These are phyloP conservation scores for Lamprotornis superbus DNA, from an alignment of 2,113 vertebrate species.

Conservation along the genomic window DNA sequence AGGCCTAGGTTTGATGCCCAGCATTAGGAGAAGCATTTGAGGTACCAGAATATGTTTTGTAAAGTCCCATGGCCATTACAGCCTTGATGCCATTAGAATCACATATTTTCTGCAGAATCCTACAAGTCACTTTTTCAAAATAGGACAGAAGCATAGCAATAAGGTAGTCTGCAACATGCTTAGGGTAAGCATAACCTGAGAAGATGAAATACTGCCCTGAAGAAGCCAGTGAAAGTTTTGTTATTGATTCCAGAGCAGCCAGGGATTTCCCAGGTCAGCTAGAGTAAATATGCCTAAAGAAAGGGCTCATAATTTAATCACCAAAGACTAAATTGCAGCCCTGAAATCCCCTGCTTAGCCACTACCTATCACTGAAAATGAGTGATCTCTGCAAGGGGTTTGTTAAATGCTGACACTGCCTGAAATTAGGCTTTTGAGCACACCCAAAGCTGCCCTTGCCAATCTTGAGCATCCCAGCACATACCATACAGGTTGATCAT, in stretches of 20 bases:
- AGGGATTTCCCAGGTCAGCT: not conserved
- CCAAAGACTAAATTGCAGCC: not conserved
- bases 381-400: not conserved
- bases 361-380: not conserved
- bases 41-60: not conserved
- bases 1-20: not conserved
- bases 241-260: not conserved
- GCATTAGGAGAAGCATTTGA: not conserved
- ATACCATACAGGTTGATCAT: not conserved
- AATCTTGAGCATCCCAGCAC: not conserved
- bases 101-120: not conserved
- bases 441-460: not conserved
- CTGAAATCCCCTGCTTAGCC: not conserved
- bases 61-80: not conserved
- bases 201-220: not conserved
- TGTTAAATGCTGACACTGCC: not conserved
- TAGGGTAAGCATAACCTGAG: not conserved
- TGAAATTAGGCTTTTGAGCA: not conserved
- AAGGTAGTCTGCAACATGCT: not conserved
- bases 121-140: not conserved
- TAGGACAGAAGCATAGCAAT: not conserved
- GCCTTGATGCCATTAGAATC: not conserved
- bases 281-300: not conserved
- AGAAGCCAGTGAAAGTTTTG: not conserved
- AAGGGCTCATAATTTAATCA: not conserved